Evolutionary conservation across 2,113 vertebrate species (phyloP).

Genomic region (Anoplopoma fimbria): DNA sequence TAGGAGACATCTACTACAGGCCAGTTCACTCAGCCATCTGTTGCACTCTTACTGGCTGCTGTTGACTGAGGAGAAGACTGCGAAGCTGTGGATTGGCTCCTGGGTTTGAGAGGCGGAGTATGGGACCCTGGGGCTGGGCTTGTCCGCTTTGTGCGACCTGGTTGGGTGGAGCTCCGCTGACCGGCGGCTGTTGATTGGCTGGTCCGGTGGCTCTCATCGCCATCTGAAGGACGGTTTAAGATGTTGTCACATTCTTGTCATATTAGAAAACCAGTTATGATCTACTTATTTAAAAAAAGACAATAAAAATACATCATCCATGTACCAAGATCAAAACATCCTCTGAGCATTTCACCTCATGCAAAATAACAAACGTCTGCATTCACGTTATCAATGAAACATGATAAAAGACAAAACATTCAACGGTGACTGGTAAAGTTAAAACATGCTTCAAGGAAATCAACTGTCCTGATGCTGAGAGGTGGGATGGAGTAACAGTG

Average conservation of each 20-base stretch:
- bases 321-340: not conserved
- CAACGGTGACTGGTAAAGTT: not conserved
- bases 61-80: slow-evolving; percentile 93
- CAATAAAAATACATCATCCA: not conserved
- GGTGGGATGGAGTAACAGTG: not conserved
- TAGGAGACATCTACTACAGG: not conserved
- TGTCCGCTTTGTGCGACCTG: slow-evolving; percentile 82
- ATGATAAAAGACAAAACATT: slow-evolving; percentile 6
- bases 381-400: slow-evolving; percentile 1
- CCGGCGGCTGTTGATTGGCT: slow-evolving; percentile 82
- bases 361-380: slow-evolving; percentile 10
- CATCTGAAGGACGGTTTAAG: slow-evolving; percentile 75
- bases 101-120: slow-evolving; percentile 90
- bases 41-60: slow-evolving; percentile 87
- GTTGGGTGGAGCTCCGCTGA: slow-evolving; percentile 85
- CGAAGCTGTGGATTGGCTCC: slow-evolving; percentile 94
- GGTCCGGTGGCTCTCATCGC: slow-evolving; percentile 86
- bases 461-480: slow-evolving; percentile 12
- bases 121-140: slow-evolving; percentile 85
- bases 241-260: not conserved
- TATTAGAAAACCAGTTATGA: not conserved
- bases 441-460: slow-evolving; percentile 47
- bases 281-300: not conserved
- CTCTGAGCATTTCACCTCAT: not conserved
- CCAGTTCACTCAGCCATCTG: not conserved